A percentile compares a stretch with the other conserved stretches of the same genome.
phyloP scores from a whole-genome alignment of 2,797 vertebrate species.

The Ctenosaura bakeri region DNA sequence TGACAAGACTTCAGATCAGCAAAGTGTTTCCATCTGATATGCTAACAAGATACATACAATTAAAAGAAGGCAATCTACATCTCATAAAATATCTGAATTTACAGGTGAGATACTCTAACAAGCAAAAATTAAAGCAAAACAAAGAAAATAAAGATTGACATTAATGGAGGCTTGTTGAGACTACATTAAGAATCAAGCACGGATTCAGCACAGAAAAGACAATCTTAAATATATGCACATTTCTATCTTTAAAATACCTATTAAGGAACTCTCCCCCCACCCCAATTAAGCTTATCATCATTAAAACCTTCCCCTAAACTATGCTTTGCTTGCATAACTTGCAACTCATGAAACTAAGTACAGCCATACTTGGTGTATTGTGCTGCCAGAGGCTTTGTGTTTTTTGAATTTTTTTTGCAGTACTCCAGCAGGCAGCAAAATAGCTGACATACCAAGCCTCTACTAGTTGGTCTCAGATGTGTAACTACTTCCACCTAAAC shows the following conservation, averaged over 20 bases:
- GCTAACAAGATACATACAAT: not conserved
- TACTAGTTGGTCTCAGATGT: not conserved
- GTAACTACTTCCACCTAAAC: not conserved
- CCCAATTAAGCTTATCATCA: not conserved
- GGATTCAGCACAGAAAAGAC: not conserved
- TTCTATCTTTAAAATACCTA: not conserved
- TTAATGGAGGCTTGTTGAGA: not conserved
- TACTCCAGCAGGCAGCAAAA: not conserved
- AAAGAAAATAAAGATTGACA: not conserved
- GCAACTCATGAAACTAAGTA: not conserved
- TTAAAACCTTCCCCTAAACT: not conserved
- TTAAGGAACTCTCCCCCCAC: too few species aligned
- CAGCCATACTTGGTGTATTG: not conserved
- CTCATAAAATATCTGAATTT: not conserved
- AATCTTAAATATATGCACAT: not conserved
- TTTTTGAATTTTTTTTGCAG: not conserved
- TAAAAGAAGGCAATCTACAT: constrained; percentile 16
- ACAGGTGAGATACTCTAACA: not conserved
- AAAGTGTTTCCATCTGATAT: not conserved
- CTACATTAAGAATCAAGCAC: constrained; percentile 19
- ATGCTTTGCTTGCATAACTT: not conserved
- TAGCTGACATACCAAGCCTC: too few species aligned
- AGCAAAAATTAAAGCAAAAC: constrained; percentile 20
- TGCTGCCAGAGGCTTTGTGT: not conserved
- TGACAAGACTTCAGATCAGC: constrained; percentile 13